Evolutionary conservation across 2,113 vertebrate genomes (phyloP).

Genomic region (Genyomyrus donnyi): DNA sequence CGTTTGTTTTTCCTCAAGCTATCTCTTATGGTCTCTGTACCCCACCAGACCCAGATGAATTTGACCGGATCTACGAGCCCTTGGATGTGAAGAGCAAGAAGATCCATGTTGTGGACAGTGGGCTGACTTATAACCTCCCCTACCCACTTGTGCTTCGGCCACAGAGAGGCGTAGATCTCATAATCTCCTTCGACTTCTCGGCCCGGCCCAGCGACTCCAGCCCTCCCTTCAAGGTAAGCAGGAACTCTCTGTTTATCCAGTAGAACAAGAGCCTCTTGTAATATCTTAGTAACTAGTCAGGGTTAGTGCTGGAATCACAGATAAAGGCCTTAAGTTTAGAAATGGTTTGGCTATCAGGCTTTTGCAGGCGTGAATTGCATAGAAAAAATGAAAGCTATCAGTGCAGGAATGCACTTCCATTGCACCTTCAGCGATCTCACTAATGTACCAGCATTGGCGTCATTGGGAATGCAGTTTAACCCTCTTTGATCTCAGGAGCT

Average conservation of each 20-base stretch:
- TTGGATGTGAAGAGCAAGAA: slow-evolving; percentile 97
- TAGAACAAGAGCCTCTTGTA: not conserved
- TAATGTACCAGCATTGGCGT: not conserved
- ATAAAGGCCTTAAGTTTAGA: not conserved
- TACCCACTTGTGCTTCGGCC: slow-evolving; percentile 85
- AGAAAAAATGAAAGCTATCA: not conserved
- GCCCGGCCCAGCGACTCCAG: slow-evolving; percentile 91
- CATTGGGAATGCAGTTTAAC: not conserved
- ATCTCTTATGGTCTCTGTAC: too few relatives aligned
- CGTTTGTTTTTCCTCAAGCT: not conserved
- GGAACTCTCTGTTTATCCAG: not conserved
- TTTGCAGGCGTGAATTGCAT: not conserved
- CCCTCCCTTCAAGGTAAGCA: slow-evolving; percentile 87
- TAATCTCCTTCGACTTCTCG: slow-evolving; percentile 96
- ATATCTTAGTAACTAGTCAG: not conserved
- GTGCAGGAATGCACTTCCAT: not conserved
- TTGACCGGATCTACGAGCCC: slow-evolving; percentile 91
- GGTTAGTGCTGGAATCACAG: not conserved
- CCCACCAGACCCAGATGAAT: slow-evolving; percentile 84
- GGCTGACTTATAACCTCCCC: slow-evolving; percentile 92
- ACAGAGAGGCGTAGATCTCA: slow-evolving; percentile 82
- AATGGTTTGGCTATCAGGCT: not conserved
- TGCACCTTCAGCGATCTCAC: not conserved
- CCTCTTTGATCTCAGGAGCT: slow-evolving; percentile 67
- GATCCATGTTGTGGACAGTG: slow-evolving; percentile 95